Base-by-base conservation (phyloP, 2,113 vertebrate genomes). In the Tetrao urogallus region DNA sequence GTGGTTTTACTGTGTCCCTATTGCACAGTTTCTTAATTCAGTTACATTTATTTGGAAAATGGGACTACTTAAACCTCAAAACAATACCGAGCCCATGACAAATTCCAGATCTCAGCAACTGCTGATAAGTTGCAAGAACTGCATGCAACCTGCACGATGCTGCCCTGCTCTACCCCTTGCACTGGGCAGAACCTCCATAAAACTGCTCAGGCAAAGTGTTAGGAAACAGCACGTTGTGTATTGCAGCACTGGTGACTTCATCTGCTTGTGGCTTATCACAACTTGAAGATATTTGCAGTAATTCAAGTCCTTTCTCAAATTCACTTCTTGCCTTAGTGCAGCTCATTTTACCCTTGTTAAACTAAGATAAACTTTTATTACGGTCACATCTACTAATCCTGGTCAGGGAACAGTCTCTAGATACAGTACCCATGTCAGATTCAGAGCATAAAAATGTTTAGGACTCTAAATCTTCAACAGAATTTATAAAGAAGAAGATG, bases 41-140 rank as follows among this genome's bases (percentile, higher is more conserved):
- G 7, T 8, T n/a, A 73, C 50, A 16, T 18, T 8, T 38, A 38
- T 82, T 28, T 5, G 66, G 69, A 43, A 71, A 40, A 22, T 0
- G 2, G 38, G 25, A 27, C 38, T 86, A 56, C 61, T n/a, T 54
- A 54, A 60, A 48, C 60, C 17, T 73, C 67, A 47, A 8, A 27
- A 30, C 21, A 82, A 30, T 17, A 76, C n/a, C 28, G 30, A n/a
- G 11, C 0, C 0, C n/a, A 17, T 28, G 66, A 43, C 14, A 73
- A 48, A 19, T 47, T 30, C 69, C 45, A 54, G 48, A 65, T 57
- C 16, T 47, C 27, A 52, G n/a, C 24, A 12, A 25, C 27, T 52
- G 25, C 25, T 19, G 6, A 71, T 28, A 52, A 50, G 36, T 18
- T 20, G 47, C 67, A 70, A 36, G 67, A 50, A 19, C 47, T 50